Conservation (phyloP, 2,888 invertebrate species). For the Adela reaumurella region DNA sequence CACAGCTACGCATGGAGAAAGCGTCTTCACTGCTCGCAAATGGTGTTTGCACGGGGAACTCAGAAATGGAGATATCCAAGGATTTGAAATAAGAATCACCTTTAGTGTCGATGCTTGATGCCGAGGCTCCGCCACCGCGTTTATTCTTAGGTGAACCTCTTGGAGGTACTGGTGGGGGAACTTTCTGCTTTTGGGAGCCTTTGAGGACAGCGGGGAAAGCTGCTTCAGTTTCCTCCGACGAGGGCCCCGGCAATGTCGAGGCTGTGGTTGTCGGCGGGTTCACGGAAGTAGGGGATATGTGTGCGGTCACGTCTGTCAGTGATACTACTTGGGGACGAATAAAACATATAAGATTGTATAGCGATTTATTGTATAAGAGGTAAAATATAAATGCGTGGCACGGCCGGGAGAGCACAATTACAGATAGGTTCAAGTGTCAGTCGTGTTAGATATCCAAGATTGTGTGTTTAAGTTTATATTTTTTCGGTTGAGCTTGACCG, state of each 20-base stretch:
- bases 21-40: constrained; percentile 45
- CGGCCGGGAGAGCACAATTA: too few relatives aligned
- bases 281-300: constrained; percentile 49
- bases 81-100: constrained; percentile 37
- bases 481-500: constrained; percentile 51
- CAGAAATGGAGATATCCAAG: constrained; percentile 34
- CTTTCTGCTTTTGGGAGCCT: constrained; percentile 69
- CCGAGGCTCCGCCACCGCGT: constrained; percentile 39
- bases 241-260: constrained; percentile 29
- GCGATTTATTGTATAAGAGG: constrained; percentile 17
- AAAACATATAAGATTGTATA: not conserved
- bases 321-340: constrained; percentile 28
- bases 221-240: constrained; percentile 48
- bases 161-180: constrained; percentile 87
- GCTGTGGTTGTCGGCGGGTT: constrained; percentile 42
- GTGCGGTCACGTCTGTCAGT: constrained; percentile 52
- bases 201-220: constrained; percentile 75
- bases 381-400: constrained; percentile 18
- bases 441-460: constrained; percentile 34
- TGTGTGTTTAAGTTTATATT: constrained; percentile 49
- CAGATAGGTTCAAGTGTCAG: too few relatives aligned
- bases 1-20: constrained; percentile 30
- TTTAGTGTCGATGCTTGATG: constrained; percentile 41
- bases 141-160: constrained; percentile 71
- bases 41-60: constrained; percentile 36